Conservation (phyloP, 2,113 vertebrate genomes). For the Ctenodactylus gundi region DNA sequence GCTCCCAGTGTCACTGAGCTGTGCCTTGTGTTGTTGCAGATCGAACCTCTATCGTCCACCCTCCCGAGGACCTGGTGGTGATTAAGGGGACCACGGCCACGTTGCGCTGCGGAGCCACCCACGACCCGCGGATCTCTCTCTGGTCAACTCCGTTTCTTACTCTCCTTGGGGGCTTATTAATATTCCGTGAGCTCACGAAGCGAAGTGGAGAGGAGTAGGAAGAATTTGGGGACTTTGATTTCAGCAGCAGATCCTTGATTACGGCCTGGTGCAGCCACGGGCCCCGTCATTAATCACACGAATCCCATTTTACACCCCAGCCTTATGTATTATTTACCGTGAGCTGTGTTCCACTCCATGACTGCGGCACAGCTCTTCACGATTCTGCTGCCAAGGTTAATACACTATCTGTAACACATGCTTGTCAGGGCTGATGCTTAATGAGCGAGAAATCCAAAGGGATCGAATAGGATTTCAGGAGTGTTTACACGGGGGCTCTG, state of each 20-base stretch:
- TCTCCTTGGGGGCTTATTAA: conserved; percentile 36
- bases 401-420: conserved; percentile 81
- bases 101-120: conserved; percentile 89
- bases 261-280: conserved; percentile 55
- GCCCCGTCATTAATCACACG: conserved; percentile 75
- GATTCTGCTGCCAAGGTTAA: conserved; percentile 86
- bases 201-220: conserved; percentile 35
- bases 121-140: conserved; percentile 91
- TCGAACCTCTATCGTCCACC: conserved; percentile 89
- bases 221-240: conserved; percentile 56
- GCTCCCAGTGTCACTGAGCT: conserved; percentile 46
- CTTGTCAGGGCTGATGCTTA: conserved; percentile 84
- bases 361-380: conserved; percentile 79
- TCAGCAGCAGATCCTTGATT: conserved; percentile 60
- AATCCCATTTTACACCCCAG: conserved; percentile 75
- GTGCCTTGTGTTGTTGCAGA: conserved; percentile 85
- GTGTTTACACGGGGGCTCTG: conserved; percentile 65
- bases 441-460: conserved; percentile 81
- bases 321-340: conserved; percentile 84
- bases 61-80: conserved; percentile 91
- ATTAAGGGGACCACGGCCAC: conserved; percentile 95
- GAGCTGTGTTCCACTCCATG: conserved; percentile 81
- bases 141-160: conserved; percentile 81
- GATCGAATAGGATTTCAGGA: conserved; percentile 74
- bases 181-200: neutral